phyloP scores from a whole-genome alignment of 2,113 vertebrate species.

The Anser brachyrhynchus region DNA sequence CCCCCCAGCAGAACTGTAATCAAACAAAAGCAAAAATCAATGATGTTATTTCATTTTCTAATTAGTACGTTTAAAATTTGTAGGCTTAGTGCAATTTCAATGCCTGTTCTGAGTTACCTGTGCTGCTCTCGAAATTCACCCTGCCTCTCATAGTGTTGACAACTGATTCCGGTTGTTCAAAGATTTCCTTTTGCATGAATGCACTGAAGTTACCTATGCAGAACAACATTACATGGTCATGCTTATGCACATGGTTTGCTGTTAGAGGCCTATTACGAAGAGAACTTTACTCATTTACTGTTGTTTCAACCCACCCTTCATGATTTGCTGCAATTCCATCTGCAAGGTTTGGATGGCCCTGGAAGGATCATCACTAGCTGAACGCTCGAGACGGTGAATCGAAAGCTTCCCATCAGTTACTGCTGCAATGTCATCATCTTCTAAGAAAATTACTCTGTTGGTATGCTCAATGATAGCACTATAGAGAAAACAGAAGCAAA shows the following conservation, averaged over 20 bases:
- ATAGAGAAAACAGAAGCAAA: not conserved
- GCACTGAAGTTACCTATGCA: conserved; percentile 90
- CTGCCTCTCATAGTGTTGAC: conserved; percentile 97
- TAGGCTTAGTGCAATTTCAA: not conserved
- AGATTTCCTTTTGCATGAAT: conserved; percentile 99
- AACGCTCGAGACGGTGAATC: conserved; percentile 88
- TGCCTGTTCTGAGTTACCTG: conserved; percentile 75
- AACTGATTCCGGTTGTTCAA: conserved; percentile 94
- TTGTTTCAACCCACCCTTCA: conserved; percentile 86
- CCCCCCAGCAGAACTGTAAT: conserved; percentile 89
- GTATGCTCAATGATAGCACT: conserved; percentile 97
- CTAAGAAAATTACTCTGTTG: conserved; percentile 93
- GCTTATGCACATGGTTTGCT: not conserved
- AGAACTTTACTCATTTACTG: not conserved
- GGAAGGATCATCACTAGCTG: conserved; percentile 86
- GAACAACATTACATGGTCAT: not conserved
- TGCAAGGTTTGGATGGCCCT: conserved; percentile 93
- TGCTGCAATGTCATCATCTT: conserved; percentile 92
- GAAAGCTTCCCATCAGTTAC: conserved; percentile 89
- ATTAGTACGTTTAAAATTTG: not conserved
- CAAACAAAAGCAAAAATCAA: not conserved
- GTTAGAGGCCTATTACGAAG: not conserved
- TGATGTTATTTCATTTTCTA: not conserved
- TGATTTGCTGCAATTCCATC: conserved; percentile 97
- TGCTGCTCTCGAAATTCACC: conserved; percentile 90